Percentiles rank a stretch among this genome's conserved stretches.
Conservation (phyloP, 2,888 invertebrate species). For the Papilio demoleus region DNA sequence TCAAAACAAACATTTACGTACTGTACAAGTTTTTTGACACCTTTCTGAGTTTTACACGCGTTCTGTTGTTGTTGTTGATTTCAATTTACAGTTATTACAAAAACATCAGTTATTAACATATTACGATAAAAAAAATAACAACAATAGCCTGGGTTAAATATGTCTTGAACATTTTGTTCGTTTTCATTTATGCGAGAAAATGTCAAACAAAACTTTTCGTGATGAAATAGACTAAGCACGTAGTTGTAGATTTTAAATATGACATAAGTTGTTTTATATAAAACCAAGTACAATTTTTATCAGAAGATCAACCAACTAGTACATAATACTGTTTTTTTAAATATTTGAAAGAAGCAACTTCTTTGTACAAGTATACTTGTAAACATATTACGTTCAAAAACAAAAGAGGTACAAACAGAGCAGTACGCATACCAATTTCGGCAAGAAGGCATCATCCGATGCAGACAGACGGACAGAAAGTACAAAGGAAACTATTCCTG, state of each 20-base stretch:
- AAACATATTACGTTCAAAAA: too few species aligned
- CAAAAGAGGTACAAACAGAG: conserved; percentile 9
- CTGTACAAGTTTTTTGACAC: conserved; percentile 1
- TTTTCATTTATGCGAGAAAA: background rate
- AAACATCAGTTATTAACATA: background rate
- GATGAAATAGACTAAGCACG: background rate
- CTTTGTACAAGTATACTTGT: too few species aligned
- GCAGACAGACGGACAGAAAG: conserved; percentile 33
- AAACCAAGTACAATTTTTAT: too few species aligned
- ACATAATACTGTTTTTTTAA: background rate
- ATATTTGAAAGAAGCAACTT: background rate
- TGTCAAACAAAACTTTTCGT: background rate
- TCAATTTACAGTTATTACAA: conserved; percentile 7
- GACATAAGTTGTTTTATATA: too few species aligned
- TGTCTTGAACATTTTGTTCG: background rate
- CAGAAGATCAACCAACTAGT: too few species aligned
- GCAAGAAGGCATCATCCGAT: conserved; percentile 30
- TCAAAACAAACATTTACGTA: background rate
- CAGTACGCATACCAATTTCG: conserved; percentile 32
- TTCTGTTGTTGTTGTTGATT: background rate
- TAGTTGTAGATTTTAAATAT: background rate
- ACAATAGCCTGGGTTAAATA: background rate
- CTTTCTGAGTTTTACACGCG: background rate
- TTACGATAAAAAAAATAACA: background rate
- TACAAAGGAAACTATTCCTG: conserved; percentile 35